Base-by-base conservation (phyloP, 2,113 vertebrate genomes). In the Podilymbus podiceps region DNA sequence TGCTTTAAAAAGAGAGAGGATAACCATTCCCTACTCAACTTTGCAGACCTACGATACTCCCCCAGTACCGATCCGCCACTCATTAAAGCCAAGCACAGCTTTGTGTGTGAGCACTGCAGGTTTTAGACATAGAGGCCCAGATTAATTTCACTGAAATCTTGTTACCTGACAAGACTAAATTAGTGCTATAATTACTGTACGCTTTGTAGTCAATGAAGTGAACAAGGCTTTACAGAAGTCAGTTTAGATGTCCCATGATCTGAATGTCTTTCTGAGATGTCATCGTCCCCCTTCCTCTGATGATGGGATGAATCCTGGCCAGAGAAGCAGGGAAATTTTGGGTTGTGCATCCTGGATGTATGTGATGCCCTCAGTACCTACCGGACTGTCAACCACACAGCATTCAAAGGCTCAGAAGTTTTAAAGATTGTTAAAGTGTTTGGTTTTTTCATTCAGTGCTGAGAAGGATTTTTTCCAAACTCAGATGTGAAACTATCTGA, bases 31-130 rank as follows among this genome's bases (percentile, higher is more conserved):
- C 22, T 25, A 5, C 24, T 56, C 17, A 28, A n/a, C 8, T 47
- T 75, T 38, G 15, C 18, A 93, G 62, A 58, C 15, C 12, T 66
- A 2, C 0, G 3, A 16, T 31, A 21, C 6, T 77, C 15, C 31
- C 44, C 50, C 10, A 58, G 60, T 24, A n/a, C 14, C 20, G n/a
- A 31, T 28, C 56, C 1, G 0, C 10, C 3, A 3, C 8, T 44
- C 25, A 72, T 11, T 30, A 87, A 83, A 87, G 20, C 33, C 68
- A 85, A 28, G 3, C 27, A 58, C 10, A 62, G 13, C 27, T 83
- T 30, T 56, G 17, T 62, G 21, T 35, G 8, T 27, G 44, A 63
- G 21, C 38, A 42, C 21, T 75, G 12, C 3, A 27, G 4, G 6
- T 27, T 69, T 73, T 67, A 63, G 21, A 27, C 21, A 33, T 3